A percentile compares a stretch with the other conserved stretches of the same genome.
Evolutionary conservation across 2,797 vertebrate species (phyloP).

Genomic region (Helarctos malayanus): DNA sequence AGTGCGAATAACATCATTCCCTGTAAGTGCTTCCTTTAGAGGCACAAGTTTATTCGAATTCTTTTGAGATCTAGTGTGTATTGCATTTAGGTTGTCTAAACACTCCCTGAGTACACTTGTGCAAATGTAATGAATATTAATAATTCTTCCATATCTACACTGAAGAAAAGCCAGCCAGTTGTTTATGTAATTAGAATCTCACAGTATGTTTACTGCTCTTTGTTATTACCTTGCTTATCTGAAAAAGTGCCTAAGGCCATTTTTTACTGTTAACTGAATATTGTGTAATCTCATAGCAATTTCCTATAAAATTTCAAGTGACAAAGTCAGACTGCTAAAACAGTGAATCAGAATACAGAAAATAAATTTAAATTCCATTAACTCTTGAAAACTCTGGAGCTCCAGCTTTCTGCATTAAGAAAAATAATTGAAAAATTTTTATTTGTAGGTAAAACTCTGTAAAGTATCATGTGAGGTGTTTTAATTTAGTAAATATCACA

Average conservation of each 20-base stretch:
- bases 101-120: background rate
- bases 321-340: constrained; percentile 27
- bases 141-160: background rate
- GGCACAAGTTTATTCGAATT: background rate
- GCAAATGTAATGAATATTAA: background rate
- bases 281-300: background rate
- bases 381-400: background rate
- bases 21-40: background rate
- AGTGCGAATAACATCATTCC: background rate
- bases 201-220: background rate
- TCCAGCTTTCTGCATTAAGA: background rate
- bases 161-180: background rate
- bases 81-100: background rate
- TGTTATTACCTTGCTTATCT: background rate
- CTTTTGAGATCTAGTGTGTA: background rate
- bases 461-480: background rate
- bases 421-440: background rate
- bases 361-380: background rate
- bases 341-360: background rate
- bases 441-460: background rate
- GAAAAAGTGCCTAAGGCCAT: background rate
- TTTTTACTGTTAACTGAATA: background rate
- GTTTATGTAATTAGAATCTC: constrained; percentile 45
- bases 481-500: background rate
- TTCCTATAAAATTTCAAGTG: constrained; percentile 18